Conservation (phyloP, 2,888 invertebrate genomes). For the Nephrocerus scutellatus region DNA sequence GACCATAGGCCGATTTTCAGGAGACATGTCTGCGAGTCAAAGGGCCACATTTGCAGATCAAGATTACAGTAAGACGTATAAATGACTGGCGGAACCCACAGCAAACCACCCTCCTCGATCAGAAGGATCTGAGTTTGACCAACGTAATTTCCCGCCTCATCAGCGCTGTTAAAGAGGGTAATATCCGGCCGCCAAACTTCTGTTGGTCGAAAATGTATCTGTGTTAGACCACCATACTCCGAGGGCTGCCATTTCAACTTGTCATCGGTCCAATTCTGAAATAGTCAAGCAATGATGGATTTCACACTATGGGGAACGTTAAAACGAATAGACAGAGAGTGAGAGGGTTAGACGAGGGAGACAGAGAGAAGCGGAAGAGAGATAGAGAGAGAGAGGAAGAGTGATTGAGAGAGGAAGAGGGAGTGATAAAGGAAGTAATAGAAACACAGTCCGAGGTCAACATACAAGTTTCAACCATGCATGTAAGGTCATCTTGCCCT, state of each 20-base stretch:
- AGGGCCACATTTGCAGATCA: slow-evolving; percentile 67
- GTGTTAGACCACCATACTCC: slow-evolving; percentile 58
- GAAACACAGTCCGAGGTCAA: slow-evolving; percentile 1
- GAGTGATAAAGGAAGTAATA: background rate
- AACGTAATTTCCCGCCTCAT: slow-evolving; percentile 52
- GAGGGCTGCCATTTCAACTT: slow-evolving; percentile 64
- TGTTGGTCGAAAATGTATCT: slow-evolving; percentile 58
- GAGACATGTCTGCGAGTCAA: slow-evolving; percentile 60
- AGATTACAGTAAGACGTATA: slow-evolving; percentile 59
- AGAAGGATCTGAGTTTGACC: slow-evolving; percentile 23
- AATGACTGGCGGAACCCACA: slow-evolving; percentile 64
- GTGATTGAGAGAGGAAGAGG: slow-evolving; percentile 1
- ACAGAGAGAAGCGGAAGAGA: background rate
- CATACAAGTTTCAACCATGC: slow-evolving; percentile 59
- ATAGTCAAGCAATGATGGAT: slow-evolving; percentile 12
- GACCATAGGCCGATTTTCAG: slow-evolving; percentile 70
- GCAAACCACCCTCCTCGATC: slow-evolving; percentile 54
- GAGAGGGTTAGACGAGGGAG: background rate
- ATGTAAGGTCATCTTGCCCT: slow-evolving; percentile 55
- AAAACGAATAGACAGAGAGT: background rate
- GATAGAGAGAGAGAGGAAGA: background rate
- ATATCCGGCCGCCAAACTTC: slow-evolving; percentile 73
- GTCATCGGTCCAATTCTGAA: slow-evolving; percentile 69
- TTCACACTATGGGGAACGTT: background rate
- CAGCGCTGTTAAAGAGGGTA: slow-evolving; percentile 62